Conservation (phyloP, 2,888 invertebrate genomes). For the Lycophotia porphyrea region DNA sequence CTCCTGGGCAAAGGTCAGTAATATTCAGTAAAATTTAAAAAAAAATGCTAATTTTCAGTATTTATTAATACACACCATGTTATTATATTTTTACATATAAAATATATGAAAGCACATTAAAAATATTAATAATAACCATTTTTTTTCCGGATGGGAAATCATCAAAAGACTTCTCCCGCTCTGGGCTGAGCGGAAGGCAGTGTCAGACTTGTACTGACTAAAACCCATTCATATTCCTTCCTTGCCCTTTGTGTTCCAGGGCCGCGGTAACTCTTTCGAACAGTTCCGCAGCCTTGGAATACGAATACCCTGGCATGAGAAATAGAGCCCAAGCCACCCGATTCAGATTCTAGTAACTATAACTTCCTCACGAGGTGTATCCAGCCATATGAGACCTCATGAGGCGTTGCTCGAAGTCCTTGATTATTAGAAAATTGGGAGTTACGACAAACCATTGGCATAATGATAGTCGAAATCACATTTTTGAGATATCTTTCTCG, state of each 20-base stretch:
- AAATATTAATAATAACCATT: conserved; percentile 2
- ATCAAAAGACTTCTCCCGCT: no score
- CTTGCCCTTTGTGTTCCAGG: no score
- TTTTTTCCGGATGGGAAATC: no score
- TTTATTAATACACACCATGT: background rate
- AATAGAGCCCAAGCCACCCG: background rate
- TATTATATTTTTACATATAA: background rate
- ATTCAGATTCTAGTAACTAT: background rate
- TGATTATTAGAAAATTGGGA: background rate
- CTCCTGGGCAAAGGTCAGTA: no score
- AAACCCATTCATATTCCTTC: no score
- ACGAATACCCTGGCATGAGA: no score
- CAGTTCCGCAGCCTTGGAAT: no score
- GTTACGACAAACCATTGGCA: background rate
- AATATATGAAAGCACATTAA: background rate
- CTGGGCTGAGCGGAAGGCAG: no score
- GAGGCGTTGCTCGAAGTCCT: background rate
- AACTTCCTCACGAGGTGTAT: background rate
- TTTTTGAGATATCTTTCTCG: no score
- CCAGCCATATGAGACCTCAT: background rate
- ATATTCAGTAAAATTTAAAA: no score
- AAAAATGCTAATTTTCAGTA: background rate
- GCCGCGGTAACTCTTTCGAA: no score
- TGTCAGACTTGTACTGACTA: no score
- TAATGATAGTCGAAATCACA: background rate